Evolutionary conservation across 2,113 vertebrate genomes (phyloP), one percentile per base, ranked within the genome.

Genomic region (Zeus faber): DNA sequence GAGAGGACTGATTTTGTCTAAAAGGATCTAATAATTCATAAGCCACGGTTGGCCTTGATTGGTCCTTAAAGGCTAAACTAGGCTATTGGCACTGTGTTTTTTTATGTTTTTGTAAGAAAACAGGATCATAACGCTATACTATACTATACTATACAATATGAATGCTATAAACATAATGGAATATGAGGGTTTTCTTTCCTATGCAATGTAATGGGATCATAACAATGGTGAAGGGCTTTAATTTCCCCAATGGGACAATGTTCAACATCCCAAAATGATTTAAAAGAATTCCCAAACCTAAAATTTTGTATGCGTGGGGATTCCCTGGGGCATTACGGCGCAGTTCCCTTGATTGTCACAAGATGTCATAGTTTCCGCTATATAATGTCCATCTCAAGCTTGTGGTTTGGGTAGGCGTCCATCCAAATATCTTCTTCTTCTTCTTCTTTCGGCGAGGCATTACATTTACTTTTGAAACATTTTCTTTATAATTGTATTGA

Each of bases 311-410:
- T 44, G 0, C 54, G 41, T 48, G 25, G 49, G 26, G 47, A 33
- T 16, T 17, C 26, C 24, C 14, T 31, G 40, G 21, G 24, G 25
- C 21, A 39, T 17, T 20, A 22, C 8, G 33, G 47, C 50, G 60
- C 21, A 67, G 51, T 58, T 62, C 3, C 40, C 43, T 27, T 40
- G n/a, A 27, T 43, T 35, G 37, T 50, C 85, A 61, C 9, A 64
- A 66, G 78, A 45, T 67, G 79, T 75, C 58, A 39, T 58, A 62
- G 58, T 86, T 70, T 81, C 65, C 57, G 44, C 51, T 48, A 1
- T 18, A 24, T 64, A 2, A 31, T 27, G 9, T n/a, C n/a, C n/a
- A 11, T 13, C 2, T n/a, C 23, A 20, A 16, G 18, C 44, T 54
- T 13, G 14, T 49, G 22, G 25, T 40, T 24, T 20, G 8, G 16